A percentile compares a stretch with the other conserved stretches of the same genome.
phyloP scores from a whole-genome alignment of 1,140 invertebrate species.

The Aethina tumida region DNA sequence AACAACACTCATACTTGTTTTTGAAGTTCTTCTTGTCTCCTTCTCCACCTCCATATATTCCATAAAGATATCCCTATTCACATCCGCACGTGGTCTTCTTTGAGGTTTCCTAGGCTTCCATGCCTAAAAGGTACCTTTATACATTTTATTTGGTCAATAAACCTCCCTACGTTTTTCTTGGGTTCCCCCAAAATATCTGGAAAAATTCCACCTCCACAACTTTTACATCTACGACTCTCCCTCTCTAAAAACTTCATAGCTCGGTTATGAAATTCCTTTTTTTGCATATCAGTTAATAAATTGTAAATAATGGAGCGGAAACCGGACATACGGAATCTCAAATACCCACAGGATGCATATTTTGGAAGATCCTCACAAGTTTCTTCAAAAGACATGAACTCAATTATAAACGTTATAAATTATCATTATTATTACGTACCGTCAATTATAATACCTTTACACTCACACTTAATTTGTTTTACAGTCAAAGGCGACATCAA shows the following conservation, averaged over 20 bases:
- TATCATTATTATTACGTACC: slow-evolving; percentile 10
- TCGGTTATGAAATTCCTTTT: slow-evolving; percentile 43
- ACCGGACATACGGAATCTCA: slow-evolving; percentile 42
- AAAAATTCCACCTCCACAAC: slow-evolving; percentile 43
- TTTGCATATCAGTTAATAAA: slow-evolving; percentile 46
- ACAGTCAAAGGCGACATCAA: slow-evolving; percentile 8
- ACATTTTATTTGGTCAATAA: too few relatives aligned
- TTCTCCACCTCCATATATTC: neutral
- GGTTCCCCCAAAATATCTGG: slow-evolving; percentile 17
- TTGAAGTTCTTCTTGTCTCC: neutral
- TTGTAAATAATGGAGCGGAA: slow-evolving; percentile 47
- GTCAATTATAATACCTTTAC: slow-evolving; percentile 17
- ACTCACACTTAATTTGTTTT: slow-evolving; percentile 14
- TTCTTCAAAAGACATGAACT: too few relatives aligned
- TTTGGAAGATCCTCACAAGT: slow-evolving; percentile 40
- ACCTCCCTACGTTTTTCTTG: too few relatives aligned
- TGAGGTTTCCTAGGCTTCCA: neutral
- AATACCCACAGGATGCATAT: slow-evolving; percentile 47
- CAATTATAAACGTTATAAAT: neutral
- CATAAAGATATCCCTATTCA: neutral
- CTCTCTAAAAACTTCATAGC: slow-evolving; percentile 44
- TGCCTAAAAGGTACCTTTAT: too few relatives aligned
- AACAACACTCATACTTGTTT: neutral
- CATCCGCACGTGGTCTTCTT: neutral
- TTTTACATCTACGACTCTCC: slow-evolving; percentile 40